Evolutionary conservation across 92 coral and sea anemone genomes (phyloP), one percentile per base, ranked within the genome.

Genomic region (Nematostella vectensis): DNA sequence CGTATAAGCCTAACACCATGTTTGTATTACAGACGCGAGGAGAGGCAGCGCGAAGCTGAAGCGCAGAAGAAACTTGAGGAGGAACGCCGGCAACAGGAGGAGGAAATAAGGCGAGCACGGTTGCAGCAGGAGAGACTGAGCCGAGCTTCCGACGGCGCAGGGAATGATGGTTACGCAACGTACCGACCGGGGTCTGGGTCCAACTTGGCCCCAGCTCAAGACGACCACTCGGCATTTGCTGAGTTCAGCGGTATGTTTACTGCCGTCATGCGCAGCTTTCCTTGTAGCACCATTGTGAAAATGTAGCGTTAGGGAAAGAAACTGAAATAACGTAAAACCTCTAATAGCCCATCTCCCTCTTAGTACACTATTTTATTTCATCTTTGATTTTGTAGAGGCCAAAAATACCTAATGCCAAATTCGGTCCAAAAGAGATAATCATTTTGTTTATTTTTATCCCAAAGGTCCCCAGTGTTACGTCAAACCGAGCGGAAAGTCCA

Each of bases 401-500:
- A n/a, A n/a, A n/a, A n/a, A n/a, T 21, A n/a, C 48, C 1, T 37
- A n/a, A n/a, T n/a, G n/a, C n/a, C n/a, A n/a, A n/a, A n/a, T n/a
- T n/a, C n/a, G 62, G 63, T 38, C 16, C 10, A 18, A 27, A 45
- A 31, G 27, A 22, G 31, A 29, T 15, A 23, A 61, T 23, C 11
- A 12, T 48, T 4, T 11, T 51, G 51, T 66, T 24, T n/a, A n/a
- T n/a, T n/a, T n/a, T n/a, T n/a, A n/a, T n/a, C n/a, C n/a, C n/a
- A n/a, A n/a, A 89, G 97, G 97, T 25, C 95, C 94, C 1, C 95
- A 83, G 62, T 81, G 91, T 49, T 86, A 86, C 53, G 89, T 86
- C 26, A 85, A 86, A 27, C 95, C 97, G 45, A 89, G 95, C 52
- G 97, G 97, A 4, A 89, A 89, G 70, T 86, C 91, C 1, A 89